Conservation (phyloP, 2,113 vertebrate species). For the Laticauda laticaudata region DNA sequence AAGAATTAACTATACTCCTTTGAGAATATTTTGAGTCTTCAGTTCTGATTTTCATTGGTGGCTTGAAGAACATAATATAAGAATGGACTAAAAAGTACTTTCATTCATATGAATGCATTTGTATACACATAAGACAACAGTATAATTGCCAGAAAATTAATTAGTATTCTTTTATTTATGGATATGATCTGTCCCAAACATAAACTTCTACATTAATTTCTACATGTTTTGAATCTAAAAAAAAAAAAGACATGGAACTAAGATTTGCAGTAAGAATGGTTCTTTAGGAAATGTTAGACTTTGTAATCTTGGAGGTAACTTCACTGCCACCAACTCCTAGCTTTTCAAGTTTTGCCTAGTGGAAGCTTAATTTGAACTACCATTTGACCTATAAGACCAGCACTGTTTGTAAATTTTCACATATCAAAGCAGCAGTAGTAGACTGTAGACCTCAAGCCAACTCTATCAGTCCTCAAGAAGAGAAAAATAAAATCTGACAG, state of each 20-base stretch:
- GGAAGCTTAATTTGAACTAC: not conserved
- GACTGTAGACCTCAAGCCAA: not conserved
- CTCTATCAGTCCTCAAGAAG: not conserved
- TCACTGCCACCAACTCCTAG: not conserved
- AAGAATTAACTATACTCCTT: not conserved
- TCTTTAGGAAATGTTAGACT: not conserved
- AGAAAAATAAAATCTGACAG: too few species aligned
- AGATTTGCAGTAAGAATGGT: not conserved
- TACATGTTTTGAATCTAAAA: not conserved
- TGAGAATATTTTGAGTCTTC: not conserved
- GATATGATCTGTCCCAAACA: too few species aligned
- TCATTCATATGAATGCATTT: not conserved
- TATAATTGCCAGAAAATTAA: not conserved
- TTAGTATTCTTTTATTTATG: not conserved
- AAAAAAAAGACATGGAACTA: not conserved
- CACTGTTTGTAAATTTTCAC: not conserved
- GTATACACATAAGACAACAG: not conserved
- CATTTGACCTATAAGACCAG: not conserved
- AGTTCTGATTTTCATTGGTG: not conserved
- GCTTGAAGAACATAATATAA: conserved; percentile 14
- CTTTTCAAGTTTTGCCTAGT: not conserved
- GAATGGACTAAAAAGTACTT: not conserved
- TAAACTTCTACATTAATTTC: not conserved
- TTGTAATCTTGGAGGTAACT: not conserved
- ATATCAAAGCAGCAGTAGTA: not conserved